These are phyloP conservation scores for Pangasius djambal DNA, from an alignment of 2,797 vertebrate species.

Conservation along the genomic window DNA sequence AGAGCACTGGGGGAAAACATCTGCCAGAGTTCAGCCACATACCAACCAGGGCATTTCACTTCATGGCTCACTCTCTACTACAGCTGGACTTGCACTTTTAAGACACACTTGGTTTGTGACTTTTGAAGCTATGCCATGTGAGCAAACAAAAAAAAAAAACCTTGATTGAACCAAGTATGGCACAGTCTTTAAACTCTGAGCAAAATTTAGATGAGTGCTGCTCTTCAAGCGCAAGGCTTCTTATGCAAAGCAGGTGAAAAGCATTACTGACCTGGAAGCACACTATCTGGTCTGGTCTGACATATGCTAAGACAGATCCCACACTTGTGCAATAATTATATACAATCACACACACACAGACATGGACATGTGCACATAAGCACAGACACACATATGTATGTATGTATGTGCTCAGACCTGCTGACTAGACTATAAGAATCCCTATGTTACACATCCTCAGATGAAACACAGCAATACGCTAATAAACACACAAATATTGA, in stretches of 20 bases:
- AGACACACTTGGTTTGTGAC: constrained; percentile 28
- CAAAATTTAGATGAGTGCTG: not conserved
- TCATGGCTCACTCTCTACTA: constrained; percentile 30
- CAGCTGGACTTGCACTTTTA: constrained; percentile 37
- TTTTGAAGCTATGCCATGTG: constrained; percentile 23
- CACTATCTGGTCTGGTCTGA: not conserved
- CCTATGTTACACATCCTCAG: not conserved
- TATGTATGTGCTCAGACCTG: not conserved
- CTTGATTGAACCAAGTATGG: constrained; percentile 11
- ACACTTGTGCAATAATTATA: not conserved
- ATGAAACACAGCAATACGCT: not conserved
- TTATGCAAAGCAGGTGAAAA: not conserved
- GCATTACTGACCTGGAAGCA: not conserved
- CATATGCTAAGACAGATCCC: not conserved
- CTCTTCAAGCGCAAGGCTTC: not conserved
- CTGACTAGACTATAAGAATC: not conserved
- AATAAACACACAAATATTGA: not conserved
- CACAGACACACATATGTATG: not conserved
- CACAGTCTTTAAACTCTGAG: not conserved
- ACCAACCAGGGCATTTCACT: constrained; percentile 38
- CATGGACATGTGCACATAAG: not conserved
- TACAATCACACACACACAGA: not conserved
- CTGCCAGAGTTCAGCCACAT: constrained; percentile 49
- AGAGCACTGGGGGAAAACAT: constrained; percentile 54
- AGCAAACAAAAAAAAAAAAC: constrained; percentile 13